These are phyloP conservation scores for Cyphomyrus discorhynchus DNA, from an alignment of 2,113 vertebrate species.

Conservation along the genomic window DNA sequence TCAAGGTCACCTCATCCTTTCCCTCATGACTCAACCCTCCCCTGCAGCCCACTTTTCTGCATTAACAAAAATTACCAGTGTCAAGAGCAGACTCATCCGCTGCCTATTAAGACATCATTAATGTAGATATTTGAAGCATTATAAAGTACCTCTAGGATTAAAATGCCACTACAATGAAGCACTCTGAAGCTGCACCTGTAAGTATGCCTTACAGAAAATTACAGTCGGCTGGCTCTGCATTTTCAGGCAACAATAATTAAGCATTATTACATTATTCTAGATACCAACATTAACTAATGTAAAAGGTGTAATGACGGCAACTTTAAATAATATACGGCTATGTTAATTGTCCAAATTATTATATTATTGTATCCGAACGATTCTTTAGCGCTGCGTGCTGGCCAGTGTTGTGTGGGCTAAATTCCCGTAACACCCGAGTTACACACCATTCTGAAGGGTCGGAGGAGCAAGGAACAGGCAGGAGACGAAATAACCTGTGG, in stretches of 20 bases:
- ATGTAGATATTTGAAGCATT: neutral
- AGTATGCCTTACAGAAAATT: neutral
- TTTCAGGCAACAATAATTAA: neutral
- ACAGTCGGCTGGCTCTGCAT: neutral
- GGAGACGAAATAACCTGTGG: slow-evolving; percentile 53
- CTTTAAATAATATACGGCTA: neutral
- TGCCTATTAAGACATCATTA: neutral
- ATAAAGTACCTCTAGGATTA: neutral
- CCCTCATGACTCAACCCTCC: neutral
- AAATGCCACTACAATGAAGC: neutral
- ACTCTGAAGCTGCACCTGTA: neutral
- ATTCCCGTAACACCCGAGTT: slow-evolving; percentile 4
- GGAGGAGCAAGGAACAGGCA: slow-evolving; percentile 59
- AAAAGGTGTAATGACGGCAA: neutral
- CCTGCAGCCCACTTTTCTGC: neutral
- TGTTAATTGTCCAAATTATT: neutral
- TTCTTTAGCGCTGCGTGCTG: neutral
- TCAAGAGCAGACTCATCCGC: neutral
- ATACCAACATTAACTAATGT: neutral
- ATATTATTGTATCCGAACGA: neutral
- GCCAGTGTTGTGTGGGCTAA: neutral
- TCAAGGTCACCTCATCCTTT: neutral
- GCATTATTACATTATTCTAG: neutral
- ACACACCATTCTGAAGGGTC: slow-evolving; percentile 79
- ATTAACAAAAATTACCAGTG: neutral